These are phyloP conservation scores for Amphiduros pacificus DNA, from an alignment of 2,888 invertebrate genomes.

Conservation along the genomic window DNA sequence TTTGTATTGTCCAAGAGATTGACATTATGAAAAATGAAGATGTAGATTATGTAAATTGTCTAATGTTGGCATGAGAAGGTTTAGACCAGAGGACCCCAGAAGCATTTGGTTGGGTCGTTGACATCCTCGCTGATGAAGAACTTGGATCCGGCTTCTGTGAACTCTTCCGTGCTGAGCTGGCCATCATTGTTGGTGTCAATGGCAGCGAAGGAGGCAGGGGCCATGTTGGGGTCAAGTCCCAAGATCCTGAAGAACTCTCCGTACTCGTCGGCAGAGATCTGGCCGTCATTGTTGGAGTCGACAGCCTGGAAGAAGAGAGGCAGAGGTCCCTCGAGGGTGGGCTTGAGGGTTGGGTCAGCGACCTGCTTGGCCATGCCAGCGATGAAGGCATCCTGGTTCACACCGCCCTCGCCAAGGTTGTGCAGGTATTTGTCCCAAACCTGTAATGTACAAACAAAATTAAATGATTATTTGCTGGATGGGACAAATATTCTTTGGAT, in stretches of 20 bases:
- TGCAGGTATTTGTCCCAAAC: conserved; percentile 31
- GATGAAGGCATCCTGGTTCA: conserved; percentile 23
- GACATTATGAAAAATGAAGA: background rate
- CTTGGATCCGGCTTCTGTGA: conserved; percentile 42
- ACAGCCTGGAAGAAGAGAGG: conserved; percentile 32
- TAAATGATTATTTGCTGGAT: too few relatives aligned
- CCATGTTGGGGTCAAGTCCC: conserved; percentile 20
- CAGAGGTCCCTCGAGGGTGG: conserved; percentile 26
- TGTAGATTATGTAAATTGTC: background rate
- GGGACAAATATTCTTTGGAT: too few relatives aligned
- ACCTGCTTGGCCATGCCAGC: conserved; percentile 20
- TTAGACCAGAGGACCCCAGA: conserved; percentile 33
- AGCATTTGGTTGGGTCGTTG: conserved; percentile 30
- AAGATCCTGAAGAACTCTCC: conserved; percentile 30
- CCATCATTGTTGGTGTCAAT: conserved; percentile 40
- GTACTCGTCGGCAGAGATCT: conserved; percentile 26
- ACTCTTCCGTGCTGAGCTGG: conserved; percentile 39
- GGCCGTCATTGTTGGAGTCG: conserved; percentile 29
- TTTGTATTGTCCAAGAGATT: too few relatives aligned
- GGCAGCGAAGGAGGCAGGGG: conserved; percentile 34
- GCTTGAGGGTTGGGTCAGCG: conserved; percentile 17
- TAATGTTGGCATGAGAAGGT: background rate
- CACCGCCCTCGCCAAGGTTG: conserved; percentile 12
- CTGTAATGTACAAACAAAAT: conserved; percentile 10
- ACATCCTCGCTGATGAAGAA: conserved; percentile 39